Evolutionary conservation across 2,797 vertebrate genomes (phyloP).

Genomic region (Tapera naevia): DNA sequence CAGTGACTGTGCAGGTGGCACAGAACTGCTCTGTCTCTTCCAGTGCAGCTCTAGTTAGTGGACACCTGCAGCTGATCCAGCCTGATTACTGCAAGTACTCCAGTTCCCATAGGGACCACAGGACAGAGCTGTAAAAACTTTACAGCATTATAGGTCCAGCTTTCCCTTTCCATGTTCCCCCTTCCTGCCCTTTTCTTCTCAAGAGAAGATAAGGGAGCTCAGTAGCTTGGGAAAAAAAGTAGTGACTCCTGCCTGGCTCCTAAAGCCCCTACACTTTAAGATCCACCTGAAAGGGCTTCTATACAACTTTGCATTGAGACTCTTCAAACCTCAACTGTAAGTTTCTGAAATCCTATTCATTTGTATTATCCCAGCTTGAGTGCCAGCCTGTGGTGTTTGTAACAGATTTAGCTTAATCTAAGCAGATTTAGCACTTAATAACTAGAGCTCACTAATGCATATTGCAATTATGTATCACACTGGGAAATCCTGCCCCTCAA

Average conservation of each 20-base stretch:
- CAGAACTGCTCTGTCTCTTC: background rate
- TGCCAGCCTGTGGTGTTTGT: slow-evolving; percentile 12
- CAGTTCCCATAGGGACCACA: background rate
- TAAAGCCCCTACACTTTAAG: background rate
- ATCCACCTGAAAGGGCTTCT: background rate
- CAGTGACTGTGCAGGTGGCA: rapidly evolving
- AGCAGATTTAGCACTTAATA: slow-evolving; percentile 53
- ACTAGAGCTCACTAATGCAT: slow-evolving; percentile 43
- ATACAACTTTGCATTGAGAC: background rate
- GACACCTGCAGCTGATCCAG: background rate
- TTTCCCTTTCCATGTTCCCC: background rate
- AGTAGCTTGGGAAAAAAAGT: background rate
- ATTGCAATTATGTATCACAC: slow-evolving; percentile 10
- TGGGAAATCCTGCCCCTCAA: slow-evolving; percentile 3
- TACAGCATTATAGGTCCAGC: background rate
- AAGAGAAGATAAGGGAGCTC: background rate
- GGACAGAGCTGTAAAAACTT: background rate
- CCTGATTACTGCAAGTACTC: background rate
- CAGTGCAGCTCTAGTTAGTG: background rate
- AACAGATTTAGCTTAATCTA: slow-evolving; percentile 33
- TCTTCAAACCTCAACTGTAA: background rate
- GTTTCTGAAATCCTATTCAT: slow-evolving; percentile 19
- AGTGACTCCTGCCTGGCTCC: background rate
- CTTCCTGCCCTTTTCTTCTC: background rate
- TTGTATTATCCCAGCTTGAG: slow-evolving; percentile 11